These are phyloP conservation scores for Amphipoea lucens DNA, from an alignment of 2,888 invertebrate species.

Conservation along the genomic window DNA sequence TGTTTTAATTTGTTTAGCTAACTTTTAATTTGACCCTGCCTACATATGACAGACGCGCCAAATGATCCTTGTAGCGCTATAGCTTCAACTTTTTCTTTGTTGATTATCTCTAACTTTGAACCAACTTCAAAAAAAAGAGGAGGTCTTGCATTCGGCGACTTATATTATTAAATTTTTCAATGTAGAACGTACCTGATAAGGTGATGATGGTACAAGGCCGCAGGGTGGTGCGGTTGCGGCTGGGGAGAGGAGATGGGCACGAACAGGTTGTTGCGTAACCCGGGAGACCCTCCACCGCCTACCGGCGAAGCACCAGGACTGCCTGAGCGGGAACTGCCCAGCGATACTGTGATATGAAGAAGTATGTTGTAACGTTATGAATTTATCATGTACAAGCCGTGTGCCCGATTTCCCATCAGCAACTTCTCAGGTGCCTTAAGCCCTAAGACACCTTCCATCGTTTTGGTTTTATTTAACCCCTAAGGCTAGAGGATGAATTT, in stretches of 20 bases:
- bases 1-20: too few relatives aligned
- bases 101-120: neutral
- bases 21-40: too few relatives aligned
- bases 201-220: constrained; percentile 74
- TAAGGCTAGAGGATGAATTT: neutral
- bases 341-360: constrained; percentile 91
- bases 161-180: neutral
- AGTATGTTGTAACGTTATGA: neutral
- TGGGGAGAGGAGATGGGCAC: constrained; percentile 96
- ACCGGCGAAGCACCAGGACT: constrained; percentile 97
- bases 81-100: neutral
- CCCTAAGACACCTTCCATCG: too few relatives aligned
- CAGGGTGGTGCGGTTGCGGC: constrained; percentile 83
- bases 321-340: constrained; percentile 97
- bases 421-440: neutral
- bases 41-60: too few relatives aligned
- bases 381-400: neutral
- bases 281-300: constrained; percentile 96
- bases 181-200: constrained; percentile 73
- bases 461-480: too few relatives aligned
- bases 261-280: constrained; percentile 96
- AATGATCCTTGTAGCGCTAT: neutral
- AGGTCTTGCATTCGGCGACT: neutral
- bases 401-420: too few relatives aligned
- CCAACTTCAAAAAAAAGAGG: neutral